phyloP scores from a whole-genome alignment of 1,140 invertebrate species.

The Lordiphosa collinella region DNA sequence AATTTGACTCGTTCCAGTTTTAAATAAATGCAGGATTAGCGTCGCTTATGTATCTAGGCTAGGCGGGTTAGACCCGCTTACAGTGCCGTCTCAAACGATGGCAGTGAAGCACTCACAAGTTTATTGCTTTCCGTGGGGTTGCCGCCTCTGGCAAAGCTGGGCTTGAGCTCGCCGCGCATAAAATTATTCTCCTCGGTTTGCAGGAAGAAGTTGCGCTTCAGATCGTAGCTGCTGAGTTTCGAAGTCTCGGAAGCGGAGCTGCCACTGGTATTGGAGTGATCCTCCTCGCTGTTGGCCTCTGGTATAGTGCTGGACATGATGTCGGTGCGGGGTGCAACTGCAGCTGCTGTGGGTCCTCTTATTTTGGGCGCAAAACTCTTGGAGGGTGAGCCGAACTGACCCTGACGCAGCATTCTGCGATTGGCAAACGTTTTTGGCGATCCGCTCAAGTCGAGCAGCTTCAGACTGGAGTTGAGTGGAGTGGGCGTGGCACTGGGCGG shows the following conservation, averaged over 20 bases:
- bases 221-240: conserved; percentile 41
- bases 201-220: conserved; percentile 78
- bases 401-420: conserved; percentile 81
- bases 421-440: conserved; percentile 85
- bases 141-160: conserved; percentile 40
- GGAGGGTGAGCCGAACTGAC: conserved; percentile 81
- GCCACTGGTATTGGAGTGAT: conserved; percentile 76
- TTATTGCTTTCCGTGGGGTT: conserved; percentile 42
- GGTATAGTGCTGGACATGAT: conserved; percentile 91
- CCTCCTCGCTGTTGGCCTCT: conserved; percentile 89
- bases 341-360: conserved; percentile 83
- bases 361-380: conserved; percentile 83
- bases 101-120: conserved; percentile 42
- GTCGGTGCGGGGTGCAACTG: conserved; percentile 87
- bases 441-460: conserved; percentile 82
- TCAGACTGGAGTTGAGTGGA: conserved; percentile 75
- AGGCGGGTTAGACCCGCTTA: conserved; percentile 62
- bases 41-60: conserved; percentile 43
- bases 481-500: conserved; percentile 34
- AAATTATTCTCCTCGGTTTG: conserved; percentile 80
- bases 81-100: conserved; percentile 73
- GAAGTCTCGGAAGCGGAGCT: conserved; percentile 37
- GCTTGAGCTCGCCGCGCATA: conserved; percentile 76
- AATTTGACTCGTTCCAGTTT: conserved; percentile 47
- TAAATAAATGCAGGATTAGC: conserved; percentile 50